Evolutionary conservation across 2,888 invertebrate genomes (phyloP).

Genomic region (Synergus laeviventris): DNA sequence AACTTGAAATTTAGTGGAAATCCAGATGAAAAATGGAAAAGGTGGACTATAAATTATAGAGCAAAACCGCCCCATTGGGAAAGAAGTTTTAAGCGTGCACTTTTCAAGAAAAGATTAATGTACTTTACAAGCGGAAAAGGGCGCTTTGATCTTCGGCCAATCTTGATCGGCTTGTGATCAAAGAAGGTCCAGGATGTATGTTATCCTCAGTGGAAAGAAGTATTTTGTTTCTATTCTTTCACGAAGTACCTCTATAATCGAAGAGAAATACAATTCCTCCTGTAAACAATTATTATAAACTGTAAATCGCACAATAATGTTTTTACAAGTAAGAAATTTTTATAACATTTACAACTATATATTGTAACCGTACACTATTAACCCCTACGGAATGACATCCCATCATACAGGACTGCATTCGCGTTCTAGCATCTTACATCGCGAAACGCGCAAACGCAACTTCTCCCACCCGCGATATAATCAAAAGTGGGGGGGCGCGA

Average conservation of each 20-base stretch:
- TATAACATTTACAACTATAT: not conserved
- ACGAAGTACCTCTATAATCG: not conserved
- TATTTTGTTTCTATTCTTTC: not conserved
- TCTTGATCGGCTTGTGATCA: slow-evolving; percentile 28
- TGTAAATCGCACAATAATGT: not conserved
- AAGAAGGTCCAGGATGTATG: not conserved
- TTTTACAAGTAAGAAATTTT: not conserved
- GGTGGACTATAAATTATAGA: not conserved
- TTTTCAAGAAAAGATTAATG: slow-evolving; percentile 31
- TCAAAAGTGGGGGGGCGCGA: too few relatives aligned
- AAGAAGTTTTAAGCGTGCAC: slow-evolving; percentile 22
- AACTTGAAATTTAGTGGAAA: not conserved
- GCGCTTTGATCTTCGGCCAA: slow-evolving; percentile 25
- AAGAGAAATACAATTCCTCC: not conserved
- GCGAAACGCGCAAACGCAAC: too few relatives aligned
- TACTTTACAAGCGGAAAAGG: slow-evolving; percentile 26
- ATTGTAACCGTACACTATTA: too few relatives aligned
- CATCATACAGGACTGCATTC: too few relatives aligned
- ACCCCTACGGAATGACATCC: too few relatives aligned
- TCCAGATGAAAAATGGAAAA: not conserved
- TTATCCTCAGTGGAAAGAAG: not conserved
- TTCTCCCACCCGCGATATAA: too few relatives aligned
- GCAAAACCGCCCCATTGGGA: not conserved
- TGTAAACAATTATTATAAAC: not conserved
- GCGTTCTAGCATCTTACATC: too few relatives aligned